phyloP scores from a whole-genome alignment of 2,113 vertebrate genomes.

The Cololabis saira region DNA sequence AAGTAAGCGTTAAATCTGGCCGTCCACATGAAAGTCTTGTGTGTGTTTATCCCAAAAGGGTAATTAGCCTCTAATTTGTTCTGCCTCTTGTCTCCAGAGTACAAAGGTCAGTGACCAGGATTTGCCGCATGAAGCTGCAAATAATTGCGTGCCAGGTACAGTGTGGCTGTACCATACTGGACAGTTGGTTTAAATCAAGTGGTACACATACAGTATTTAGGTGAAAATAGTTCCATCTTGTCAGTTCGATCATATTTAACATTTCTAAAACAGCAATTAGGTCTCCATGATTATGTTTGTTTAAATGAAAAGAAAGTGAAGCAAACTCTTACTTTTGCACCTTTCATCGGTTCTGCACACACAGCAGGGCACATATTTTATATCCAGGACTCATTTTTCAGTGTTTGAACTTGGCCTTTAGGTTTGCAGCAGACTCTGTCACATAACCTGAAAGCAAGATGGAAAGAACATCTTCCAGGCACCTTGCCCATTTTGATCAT shows the following conservation, averaged over 20 bases:
- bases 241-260: too few relatives aligned
- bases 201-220: too few relatives aligned
- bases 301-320: too few relatives aligned
- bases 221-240: too few relatives aligned
- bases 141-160: conserved; percentile 2
- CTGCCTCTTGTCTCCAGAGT: neutral
- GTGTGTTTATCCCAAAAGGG: conserved; percentile 17
- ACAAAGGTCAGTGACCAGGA: conserved; percentile 18
- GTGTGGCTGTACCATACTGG: neutral
- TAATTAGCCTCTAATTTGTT: conserved; percentile 50
- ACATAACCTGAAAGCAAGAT: conserved; percentile 38
- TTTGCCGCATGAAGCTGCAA: conserved; percentile 5
- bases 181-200: too few relatives aligned
- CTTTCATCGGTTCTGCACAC: neutral
- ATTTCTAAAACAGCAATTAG: too few relatives aligned
- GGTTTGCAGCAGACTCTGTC: conserved; percentile 32
- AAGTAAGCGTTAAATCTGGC: conserved; percentile 1
- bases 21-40: conserved; percentile 10
- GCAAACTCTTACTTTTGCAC: neutral
- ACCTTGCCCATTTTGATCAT: conserved; percentile 5
- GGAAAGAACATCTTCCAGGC: conserved; percentile 15
- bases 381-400: neutral
- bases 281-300: too few relatives aligned
- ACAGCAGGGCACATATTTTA: conserved; percentile 8
- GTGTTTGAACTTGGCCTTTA: conserved; percentile 1